phyloP scores from a whole-genome alignment of 2,888 invertebrate genomes.

The Helleia helle region DNA sequence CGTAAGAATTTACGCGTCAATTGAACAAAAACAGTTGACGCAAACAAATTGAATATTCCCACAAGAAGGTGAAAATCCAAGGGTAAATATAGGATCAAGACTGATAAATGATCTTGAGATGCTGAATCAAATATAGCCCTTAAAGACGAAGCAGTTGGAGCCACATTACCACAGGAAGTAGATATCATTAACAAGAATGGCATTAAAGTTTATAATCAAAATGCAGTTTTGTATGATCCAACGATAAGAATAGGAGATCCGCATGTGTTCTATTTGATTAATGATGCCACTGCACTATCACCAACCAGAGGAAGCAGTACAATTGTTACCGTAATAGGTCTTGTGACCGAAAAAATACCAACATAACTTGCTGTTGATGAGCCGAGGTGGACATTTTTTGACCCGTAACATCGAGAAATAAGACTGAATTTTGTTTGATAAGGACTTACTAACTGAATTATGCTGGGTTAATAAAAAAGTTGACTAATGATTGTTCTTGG shows the following conservation, averaged over 20 bases:
- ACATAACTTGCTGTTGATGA: slow-evolving; percentile 14
- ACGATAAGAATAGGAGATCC: slow-evolving; percentile 52
- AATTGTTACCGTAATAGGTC: slow-evolving; percentile 48
- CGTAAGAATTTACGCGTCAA: slow-evolving; percentile 59
- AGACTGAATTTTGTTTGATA: slow-evolving; percentile 24
- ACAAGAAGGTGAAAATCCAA: slow-evolving; percentile 69
- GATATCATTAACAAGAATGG: slow-evolving; percentile 41
- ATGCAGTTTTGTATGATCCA: slow-evolving; percentile 52
- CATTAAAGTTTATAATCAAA: slow-evolving; percentile 56
- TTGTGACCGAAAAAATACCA: slow-evolving; percentile 39
- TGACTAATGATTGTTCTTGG: slow-evolving; percentile 72
- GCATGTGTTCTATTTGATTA: slow-evolving; percentile 59
- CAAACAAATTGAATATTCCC: slow-evolving; percentile 71
- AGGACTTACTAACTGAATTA: background rate
- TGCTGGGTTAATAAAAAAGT: slow-evolving; percentile 45
- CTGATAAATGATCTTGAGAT: slow-evolving; percentile 49
- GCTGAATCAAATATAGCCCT: slow-evolving; percentile 25
- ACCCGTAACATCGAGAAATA: slow-evolving; percentile 24
- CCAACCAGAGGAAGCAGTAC: slow-evolving; percentile 43
- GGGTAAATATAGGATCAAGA: slow-evolving; percentile 58
- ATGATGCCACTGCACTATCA: slow-evolving; percentile 60
- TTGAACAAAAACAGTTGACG: slow-evolving; percentile 68
- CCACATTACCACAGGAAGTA: slow-evolving; percentile 24
- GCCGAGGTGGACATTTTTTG: background rate
- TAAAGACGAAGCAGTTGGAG: slow-evolving; percentile 25